Evolutionary conservation across 92 coral and sea anemone species (phyloP).

Genomic region (Palythoa heliodiscus): DNA sequence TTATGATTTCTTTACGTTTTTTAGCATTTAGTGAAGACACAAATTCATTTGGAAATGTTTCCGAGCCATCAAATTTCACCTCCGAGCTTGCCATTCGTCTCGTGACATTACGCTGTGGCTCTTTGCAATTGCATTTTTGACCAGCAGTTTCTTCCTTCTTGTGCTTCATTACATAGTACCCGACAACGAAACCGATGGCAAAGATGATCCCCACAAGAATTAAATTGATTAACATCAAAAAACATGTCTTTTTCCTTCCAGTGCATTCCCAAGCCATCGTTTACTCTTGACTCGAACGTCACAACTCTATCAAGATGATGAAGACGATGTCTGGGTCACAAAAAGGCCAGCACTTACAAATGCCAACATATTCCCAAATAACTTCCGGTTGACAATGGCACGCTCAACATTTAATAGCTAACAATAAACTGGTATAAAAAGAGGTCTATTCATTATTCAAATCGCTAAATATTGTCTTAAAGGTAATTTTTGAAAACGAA

Average conservation of each 20-base stretch:
- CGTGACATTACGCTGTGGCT: conserved; percentile 26
- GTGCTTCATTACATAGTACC: conserved; percentile 40
- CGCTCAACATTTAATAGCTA: neutral
- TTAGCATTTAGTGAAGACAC: neutral
- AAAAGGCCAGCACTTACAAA: neutral
- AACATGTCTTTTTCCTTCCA: conserved; percentile 23
- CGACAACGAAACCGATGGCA: conserved; percentile 39
- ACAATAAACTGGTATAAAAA: too few relatives aligned
- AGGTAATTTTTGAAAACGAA: too few relatives aligned
- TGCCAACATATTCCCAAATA: neutral
- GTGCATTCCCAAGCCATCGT: conserved; percentile 42
- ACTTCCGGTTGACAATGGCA: conserved; percentile 1
- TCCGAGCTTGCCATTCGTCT: neutral
- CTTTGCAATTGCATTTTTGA: conserved; percentile 16
- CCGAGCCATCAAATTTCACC: neutral
- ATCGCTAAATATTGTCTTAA: too few relatives aligned
- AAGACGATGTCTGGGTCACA: neutral
- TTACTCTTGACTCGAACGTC: neutral
- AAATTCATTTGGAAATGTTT: neutral
- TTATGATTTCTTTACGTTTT: neutral
- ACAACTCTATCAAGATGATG: neutral
- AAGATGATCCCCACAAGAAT: conserved; percentile 32
- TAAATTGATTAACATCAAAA: conserved; percentile 23
- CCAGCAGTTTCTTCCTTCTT: neutral
- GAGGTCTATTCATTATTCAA: too few relatives aligned